Conservation (phyloP, 2,113 vertebrate species). For the Lichenostomus cassidix region DNA sequence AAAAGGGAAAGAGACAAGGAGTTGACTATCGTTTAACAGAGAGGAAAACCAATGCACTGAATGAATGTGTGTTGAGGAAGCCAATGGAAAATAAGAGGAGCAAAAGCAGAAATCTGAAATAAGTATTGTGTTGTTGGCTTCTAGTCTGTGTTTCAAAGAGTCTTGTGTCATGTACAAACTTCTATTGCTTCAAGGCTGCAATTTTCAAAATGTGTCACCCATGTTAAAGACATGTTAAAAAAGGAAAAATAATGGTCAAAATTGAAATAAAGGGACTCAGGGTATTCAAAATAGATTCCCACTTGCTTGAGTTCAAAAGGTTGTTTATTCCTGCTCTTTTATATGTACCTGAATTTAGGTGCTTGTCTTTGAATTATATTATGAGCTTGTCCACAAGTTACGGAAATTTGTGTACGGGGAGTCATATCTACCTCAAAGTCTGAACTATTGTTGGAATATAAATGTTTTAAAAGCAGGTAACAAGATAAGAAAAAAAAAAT, state of each 20-base stretch:
- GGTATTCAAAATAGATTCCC: background rate
- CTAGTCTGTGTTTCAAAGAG: accelerated
- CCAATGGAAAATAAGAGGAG: background rate
- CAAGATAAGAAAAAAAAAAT: background rate
- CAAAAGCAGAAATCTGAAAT: background rate
- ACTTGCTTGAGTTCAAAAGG: background rate
- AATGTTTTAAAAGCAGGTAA: background rate
- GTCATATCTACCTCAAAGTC: background rate
- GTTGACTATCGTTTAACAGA: background rate
- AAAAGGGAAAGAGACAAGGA: background rate
- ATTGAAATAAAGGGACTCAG: background rate
- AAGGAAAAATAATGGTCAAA: background rate
- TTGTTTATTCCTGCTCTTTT: background rate
- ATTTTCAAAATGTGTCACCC: background rate
- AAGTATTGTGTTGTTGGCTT: background rate
- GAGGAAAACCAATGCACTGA: background rate
- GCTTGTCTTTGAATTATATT: background rate
- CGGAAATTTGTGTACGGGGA: background rate
- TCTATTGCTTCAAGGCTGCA: background rate
- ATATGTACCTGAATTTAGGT: background rate
- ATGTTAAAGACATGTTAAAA: background rate
- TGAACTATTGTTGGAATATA: background rate
- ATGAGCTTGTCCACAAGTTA: background rate
- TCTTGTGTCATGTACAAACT: background rate
- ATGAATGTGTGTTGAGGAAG: background rate